phyloP scores from a whole-genome alignment of 2,113 vertebrate genomes.

The Bubalus kerabau region DNA sequence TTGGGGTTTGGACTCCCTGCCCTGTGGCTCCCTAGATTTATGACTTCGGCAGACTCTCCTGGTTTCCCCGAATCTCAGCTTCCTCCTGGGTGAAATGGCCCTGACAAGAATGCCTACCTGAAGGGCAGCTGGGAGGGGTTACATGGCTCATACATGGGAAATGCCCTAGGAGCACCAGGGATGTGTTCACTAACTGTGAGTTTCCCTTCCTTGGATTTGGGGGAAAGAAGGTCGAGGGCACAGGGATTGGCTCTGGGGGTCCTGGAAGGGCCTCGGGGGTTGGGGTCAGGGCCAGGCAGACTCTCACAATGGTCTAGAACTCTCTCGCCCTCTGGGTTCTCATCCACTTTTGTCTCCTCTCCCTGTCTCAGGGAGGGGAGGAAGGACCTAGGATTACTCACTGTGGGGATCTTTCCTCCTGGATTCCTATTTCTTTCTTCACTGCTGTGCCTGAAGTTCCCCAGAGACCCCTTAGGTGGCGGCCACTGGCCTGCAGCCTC shows the following conservation, averaged over 20 bases:
- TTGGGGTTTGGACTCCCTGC: background rate
- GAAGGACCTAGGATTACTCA: background rate
- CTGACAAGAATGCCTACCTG: background rate
- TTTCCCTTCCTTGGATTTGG: background rate
- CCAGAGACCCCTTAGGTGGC: background rate
- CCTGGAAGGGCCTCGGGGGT: background rate
- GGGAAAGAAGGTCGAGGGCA: background rate
- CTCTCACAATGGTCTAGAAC: conserved; percentile 72
- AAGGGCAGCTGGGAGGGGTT: background rate
- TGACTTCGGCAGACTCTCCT: background rate
- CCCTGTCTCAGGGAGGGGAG: conserved; percentile 63
- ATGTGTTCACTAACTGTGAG: fast-evolving
- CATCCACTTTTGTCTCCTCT: conserved; percentile 52
- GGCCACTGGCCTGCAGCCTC: background rate
- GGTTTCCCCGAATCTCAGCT: background rate
- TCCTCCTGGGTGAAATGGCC: background rate
- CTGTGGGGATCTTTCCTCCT: background rate
- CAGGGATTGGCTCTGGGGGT: background rate
- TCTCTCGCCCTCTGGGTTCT: conserved; percentile 49
- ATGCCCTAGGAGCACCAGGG: background rate
- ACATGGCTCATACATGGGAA: background rate
- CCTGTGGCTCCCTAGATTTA: background rate
- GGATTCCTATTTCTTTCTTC: conserved; percentile 18
- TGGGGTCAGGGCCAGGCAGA: background rate
- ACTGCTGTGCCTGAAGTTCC: background rate